A percentile compares a stretch with the other conserved stretches of the same genome.
Conservation (phyloP, 2,888 invertebrate genomes). For the Diarsia rubi region DNA sequence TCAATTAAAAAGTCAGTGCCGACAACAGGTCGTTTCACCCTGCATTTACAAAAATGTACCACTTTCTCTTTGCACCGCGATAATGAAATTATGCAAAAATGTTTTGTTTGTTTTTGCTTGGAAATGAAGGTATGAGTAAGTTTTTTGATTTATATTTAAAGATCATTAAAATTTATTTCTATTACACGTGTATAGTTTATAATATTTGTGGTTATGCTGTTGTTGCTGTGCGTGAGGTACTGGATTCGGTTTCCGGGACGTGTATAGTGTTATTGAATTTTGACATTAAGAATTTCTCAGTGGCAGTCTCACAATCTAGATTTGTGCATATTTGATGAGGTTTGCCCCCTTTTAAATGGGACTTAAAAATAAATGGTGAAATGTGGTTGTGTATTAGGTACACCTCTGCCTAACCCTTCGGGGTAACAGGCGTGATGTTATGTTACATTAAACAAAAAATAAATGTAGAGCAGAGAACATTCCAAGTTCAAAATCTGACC, state of each 20-base stretch:
- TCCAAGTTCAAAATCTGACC: background rate
- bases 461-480: background rate
- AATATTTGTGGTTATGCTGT: background rate
- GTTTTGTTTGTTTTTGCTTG: conserved; percentile 33
- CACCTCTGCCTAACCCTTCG: no score
- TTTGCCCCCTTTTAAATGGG: no score
- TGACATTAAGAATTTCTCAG: no score
- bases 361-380: no score
- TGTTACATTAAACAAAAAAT: background rate
- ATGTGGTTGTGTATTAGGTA: no score
- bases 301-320: no score
- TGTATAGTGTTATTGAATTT: no score
- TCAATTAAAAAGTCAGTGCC: conserved; percentile 80
- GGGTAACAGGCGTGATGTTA: no score
- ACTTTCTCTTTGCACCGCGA: conserved; percentile 74
- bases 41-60: conserved; percentile 63
- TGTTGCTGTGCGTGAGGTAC: no score
- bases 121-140: background rate
- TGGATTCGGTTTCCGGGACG: no score
- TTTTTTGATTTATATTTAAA: conserved; percentile 2
- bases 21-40: conserved; percentile 71
- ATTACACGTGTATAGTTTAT: background rate
- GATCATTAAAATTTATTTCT: background rate
- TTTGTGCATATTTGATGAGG: no score
- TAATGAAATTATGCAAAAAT: conserved; percentile 45